Conservation (phyloP, 2,113 vertebrate species). For the Elephantulus edwardii region DNA sequence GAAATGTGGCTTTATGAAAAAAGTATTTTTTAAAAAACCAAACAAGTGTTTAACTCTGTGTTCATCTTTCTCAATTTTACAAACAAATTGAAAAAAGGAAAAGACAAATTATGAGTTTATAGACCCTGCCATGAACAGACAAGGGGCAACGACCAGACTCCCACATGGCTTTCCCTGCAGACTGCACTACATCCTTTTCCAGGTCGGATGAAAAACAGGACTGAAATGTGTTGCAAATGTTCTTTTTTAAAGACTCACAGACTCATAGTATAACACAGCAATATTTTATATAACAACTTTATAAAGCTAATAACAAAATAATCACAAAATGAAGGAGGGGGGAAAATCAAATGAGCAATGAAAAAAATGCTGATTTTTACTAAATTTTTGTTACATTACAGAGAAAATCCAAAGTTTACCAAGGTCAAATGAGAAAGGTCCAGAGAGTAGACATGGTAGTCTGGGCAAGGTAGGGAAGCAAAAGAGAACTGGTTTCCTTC, state of each 20-base stretch:
- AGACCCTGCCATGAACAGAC: background rate
- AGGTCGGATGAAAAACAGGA: background rate
- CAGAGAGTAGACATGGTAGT: background rate
- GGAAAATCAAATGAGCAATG: background rate
- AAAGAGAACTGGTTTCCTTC: background rate
- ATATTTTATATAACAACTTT: slow-evolving; percentile 5
- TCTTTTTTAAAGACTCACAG: slow-evolving; percentile 10
- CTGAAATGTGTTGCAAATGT: background rate
- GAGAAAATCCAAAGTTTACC: background rate
- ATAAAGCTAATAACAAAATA: slow-evolving; percentile 6
- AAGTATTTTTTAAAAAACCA: background rate
- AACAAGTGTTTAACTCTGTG: background rate
- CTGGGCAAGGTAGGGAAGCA: background rate
- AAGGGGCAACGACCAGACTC: background rate
- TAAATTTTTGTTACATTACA: slow-evolving; percentile 30
- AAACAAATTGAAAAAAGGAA: slow-evolving; percentile 20
- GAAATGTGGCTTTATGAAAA: background rate
- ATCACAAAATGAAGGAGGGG: background rate
- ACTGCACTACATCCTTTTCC: background rate
- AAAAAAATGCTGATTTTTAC: background rate
- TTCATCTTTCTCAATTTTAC: background rate
- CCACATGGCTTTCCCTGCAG: background rate
- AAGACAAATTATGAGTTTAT: background rate
- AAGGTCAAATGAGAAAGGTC: background rate
- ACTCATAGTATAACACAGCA: background rate